Evolutionary conservation across 2,113 vertebrate species (phyloP).

Genomic region (Synchiropus splendidus): DNA sequence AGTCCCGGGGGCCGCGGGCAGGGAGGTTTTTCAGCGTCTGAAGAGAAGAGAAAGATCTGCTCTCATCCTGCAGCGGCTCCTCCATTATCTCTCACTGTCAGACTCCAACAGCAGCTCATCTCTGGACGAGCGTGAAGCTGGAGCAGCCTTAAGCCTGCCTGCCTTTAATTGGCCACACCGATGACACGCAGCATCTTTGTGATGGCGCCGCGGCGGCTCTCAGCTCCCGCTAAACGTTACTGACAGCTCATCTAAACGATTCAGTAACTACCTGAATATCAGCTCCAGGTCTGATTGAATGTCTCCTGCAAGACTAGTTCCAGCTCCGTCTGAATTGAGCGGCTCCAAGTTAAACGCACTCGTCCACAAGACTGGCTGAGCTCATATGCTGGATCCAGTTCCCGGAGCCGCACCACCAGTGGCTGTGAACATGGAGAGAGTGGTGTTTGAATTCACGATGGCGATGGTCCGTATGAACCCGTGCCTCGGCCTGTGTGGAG

Average conservation of each 20-base stretch:
- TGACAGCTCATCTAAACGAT: conserved; percentile 66
- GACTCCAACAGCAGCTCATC: conserved; percentile 37
- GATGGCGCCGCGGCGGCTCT: conserved; percentile 45
- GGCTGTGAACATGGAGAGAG: too few relatives aligned
- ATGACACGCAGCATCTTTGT: conserved; percentile 53
- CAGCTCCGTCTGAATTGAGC: conserved; percentile 38
- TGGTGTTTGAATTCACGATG: too few relatives aligned
- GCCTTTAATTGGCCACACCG: conserved; percentile 59
- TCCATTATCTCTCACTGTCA: conserved; percentile 53
- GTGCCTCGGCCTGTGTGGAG: too few relatives aligned
- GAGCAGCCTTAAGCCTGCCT: conserved; percentile 15
- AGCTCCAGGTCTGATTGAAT: conserved; percentile 54
- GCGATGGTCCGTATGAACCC: too few relatives aligned
- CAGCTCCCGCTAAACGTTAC: conserved; percentile 57
- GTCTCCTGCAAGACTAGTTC: conserved; percentile 60
- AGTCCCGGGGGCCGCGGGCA: conserved; percentile 39
- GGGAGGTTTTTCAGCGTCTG: conserved; percentile 65
- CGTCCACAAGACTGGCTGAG: conserved; percentile 62
- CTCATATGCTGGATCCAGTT: too few relatives aligned
- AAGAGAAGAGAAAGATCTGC: conserved; percentile 42
- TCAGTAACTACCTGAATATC: conserved; percentile 65
- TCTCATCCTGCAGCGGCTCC: conserved; percentile 48
- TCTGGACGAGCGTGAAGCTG: conserved; percentile 25
- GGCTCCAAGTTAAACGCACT: conserved; percentile 54
- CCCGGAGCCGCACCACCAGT: too few relatives aligned